Conservation (phyloP, 2,888 invertebrate genomes). For the Drosophila paramelanica region DNA sequence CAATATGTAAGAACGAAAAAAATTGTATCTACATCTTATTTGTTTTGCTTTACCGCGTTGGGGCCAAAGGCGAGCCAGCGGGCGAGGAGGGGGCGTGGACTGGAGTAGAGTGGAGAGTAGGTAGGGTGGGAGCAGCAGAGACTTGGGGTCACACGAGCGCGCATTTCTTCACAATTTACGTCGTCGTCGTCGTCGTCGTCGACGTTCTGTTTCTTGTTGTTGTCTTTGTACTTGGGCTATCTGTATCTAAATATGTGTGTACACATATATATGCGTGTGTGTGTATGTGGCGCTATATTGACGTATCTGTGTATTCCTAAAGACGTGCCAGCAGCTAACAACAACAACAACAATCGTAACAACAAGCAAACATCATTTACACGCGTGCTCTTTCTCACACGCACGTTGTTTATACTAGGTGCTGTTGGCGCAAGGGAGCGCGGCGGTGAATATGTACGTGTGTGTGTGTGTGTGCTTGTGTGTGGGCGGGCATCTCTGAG, state of each 20-base stretch:
- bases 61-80: slow-evolving; percentile 9
- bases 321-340: slow-evolving; percentile 67
- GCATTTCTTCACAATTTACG: slow-evolving; percentile 79
- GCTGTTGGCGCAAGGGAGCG: slow-evolving; percentile 33
- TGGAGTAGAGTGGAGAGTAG: slow-evolving; percentile 9
- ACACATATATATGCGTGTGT: slow-evolving; percentile 12
- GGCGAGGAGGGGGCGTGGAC: background rate
- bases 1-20: slow-evolving; percentile 63
- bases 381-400: slow-evolving; percentile 78
- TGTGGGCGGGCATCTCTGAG: slow-evolving; percentile 64
- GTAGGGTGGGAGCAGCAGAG: slow-evolving; percentile 40
- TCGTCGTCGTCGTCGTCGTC: slow-evolving; percentile 55
- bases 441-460: slow-evolving; percentile 6
- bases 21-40: slow-evolving; percentile 83
- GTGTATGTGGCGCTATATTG: slow-evolving; percentile 65
- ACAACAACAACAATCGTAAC: slow-evolving; percentile 34
- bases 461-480: slow-evolving; percentile 2
- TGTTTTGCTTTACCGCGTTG: slow-evolving; percentile 60
- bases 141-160: slow-evolving; percentile 80
- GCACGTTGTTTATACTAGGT: slow-evolving; percentile 57
- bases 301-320: slow-evolving; percentile 68
- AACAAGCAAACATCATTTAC: slow-evolving; percentile 71
- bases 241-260: slow-evolving; percentile 40
- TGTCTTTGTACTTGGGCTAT: slow-evolving; percentile 48
- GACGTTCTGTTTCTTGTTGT: slow-evolving; percentile 33